Conservation (phyloP, 2,113 vertebrate species). For the Zosterops lateralis region DNA sequence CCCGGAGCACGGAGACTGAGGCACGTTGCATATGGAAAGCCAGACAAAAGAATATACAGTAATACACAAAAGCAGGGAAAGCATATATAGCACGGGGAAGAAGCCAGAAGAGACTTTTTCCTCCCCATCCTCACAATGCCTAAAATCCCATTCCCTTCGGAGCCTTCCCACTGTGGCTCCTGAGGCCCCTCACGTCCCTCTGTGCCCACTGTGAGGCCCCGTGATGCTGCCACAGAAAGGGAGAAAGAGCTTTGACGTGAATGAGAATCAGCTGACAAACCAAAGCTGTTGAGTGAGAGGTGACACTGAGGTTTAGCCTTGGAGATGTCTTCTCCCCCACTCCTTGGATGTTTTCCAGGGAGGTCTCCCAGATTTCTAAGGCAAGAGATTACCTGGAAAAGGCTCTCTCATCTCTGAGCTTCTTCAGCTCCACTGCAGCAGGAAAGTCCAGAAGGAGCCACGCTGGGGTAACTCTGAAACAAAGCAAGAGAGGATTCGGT, state of each 20-base stretch:
- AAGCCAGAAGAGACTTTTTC: conserved; percentile 16
- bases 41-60: conserved; percentile 49
- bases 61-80: conserved; percentile 24
- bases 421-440: not conserved
- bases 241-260: not conserved
- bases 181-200: not conserved
- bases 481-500: not conserved
- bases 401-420: not conserved
- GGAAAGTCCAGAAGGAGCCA: not conserved
- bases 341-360: not conserved
- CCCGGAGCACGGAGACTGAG: not conserved
- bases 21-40: not conserved
- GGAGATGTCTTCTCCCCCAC: not conserved
- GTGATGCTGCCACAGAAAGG: not conserved
- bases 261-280: not conserved
- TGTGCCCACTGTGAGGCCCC: not conserved
- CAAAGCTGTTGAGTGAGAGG: not conserved
- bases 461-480: not conserved
- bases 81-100: not conserved
- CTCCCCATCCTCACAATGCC: not conserved
- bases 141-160: not conserved
- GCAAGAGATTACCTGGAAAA: not conserved
- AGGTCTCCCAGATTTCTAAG: not conserved
- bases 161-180: not conserved
- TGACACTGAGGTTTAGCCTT: not conserved